These are phyloP conservation scores for Pogonognathellus flavescens DNA, from an alignment of 1,140 invertebrate species.

Conservation along the genomic window DNA sequence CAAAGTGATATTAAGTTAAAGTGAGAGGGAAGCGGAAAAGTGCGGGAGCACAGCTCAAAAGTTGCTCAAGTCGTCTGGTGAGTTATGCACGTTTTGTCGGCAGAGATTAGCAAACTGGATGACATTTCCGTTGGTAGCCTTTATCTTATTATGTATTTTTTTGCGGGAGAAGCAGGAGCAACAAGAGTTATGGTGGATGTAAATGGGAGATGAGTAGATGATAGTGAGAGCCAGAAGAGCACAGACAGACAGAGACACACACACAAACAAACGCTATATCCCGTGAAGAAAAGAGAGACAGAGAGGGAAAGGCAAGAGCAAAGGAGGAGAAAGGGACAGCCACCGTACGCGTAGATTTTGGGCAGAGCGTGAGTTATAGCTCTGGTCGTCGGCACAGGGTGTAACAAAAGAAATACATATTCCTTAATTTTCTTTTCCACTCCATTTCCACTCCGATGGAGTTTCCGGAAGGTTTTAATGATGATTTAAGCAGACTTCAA, in stretches of 20 bases:
- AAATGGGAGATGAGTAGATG: background rate
- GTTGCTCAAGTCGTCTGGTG: slow-evolving; percentile 40
- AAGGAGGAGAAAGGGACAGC: slow-evolving; percentile 9
- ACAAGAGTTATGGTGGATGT: slow-evolving; percentile 28
- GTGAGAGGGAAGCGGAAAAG: background rate
- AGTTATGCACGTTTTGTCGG: slow-evolving; percentile 55
- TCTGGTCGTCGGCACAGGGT: slow-evolving; percentile 51
- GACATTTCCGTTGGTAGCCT: slow-evolving; percentile 52
- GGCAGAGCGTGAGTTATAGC: slow-evolving; percentile 47
- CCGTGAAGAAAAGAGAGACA: background rate
- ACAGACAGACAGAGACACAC: background rate
- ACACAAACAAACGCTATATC: background rate
- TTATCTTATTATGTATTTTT: slow-evolving; percentile 53
- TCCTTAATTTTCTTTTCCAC: slow-evolving; percentile 67
- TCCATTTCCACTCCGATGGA: slow-evolving; percentile 65
- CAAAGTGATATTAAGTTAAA: background rate
- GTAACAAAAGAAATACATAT: slow-evolving; percentile 66
- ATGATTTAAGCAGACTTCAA: slow-evolving; percentile 65
- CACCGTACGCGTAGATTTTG: slow-evolving; percentile 29
- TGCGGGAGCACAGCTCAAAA: background rate
- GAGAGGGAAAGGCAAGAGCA: background rate
- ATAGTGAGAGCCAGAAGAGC: background rate
- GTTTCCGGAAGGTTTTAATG: slow-evolving; percentile 66
- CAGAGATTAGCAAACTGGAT: slow-evolving; percentile 56
- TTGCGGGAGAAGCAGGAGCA: background rate